Evolutionary conservation across 2,888 invertebrate species (phyloP), one percentile per base, ranked within the genome.

Genomic region (Perizoma affinitatum): DNA sequence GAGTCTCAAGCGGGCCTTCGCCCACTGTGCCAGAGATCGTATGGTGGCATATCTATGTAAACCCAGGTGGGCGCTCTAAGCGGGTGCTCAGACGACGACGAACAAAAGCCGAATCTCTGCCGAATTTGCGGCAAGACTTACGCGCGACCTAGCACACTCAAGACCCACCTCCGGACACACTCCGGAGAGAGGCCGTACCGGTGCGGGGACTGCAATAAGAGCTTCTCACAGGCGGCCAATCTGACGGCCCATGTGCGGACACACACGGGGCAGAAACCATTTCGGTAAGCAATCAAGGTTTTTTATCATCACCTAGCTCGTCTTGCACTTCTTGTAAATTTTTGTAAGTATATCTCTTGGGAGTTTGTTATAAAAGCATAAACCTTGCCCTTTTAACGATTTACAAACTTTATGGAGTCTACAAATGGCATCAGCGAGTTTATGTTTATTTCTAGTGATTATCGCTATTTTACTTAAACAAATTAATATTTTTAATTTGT

Each of bases 141-240:
- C 89, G 99, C 99, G 0, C 93, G 99, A 4, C 99, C 99, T 0
- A 98, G 98, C 86, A 99, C 99, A 0, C 91, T 99, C 66, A 99
- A 99, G 93, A 99, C 99, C 0, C 99, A 99, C 87, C 94, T 99
- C 58, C 93, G 99, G 55, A 99, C 99, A 0, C 99, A 99, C 86
- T 97, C 97, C 4, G 99, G 99, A 0, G 99, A 99, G 85, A 95
- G 98, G 73, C 98, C 98, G 0, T 91, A 97, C 86, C 93, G 96
- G 58, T 98, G 98, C 84, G 96, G 96, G 52, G 98, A 98, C 78
- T 99, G 98, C 90, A 97, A 97, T 84, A 99, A 99, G 87, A 98
- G 98, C 70, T 99, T 99, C 90, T 98, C 98, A 50, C 99, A 99
- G 90, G 99, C 99, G 47, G 99, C 99, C 67, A 99, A 99, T 90